Evolutionary conservation across 2,888 invertebrate genomes (phyloP).

Genomic region (Colletes collaris): DNA sequence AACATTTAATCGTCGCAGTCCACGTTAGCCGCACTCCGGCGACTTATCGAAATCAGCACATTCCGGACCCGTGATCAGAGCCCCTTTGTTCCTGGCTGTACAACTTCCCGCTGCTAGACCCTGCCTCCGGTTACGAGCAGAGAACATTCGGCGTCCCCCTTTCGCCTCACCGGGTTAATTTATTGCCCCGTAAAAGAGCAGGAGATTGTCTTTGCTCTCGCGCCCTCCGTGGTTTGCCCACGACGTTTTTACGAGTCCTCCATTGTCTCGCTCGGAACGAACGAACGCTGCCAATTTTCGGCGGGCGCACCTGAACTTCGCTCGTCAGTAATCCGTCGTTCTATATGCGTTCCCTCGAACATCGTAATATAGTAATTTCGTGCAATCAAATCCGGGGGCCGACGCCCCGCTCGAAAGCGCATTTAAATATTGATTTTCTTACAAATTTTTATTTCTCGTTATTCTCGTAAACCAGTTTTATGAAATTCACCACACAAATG

Average conservation of each 20-base stretch:
- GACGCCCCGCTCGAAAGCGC: too few species aligned
- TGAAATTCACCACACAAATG: too few species aligned
- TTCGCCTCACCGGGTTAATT: constrained; percentile 72
- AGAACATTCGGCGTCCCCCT: constrained; percentile 66
- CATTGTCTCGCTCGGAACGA: constrained; percentile 65
- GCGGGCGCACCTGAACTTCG: constrained; percentile 34
- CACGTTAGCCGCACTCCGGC: constrained; percentile 27
- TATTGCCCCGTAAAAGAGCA: constrained; percentile 76
- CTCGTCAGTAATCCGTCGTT: not conserved
- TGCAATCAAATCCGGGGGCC: too few species aligned
- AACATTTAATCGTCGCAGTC: constrained; percentile 37
- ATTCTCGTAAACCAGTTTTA: too few species aligned
- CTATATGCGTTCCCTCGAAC: not conserved
- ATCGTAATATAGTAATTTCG: too few species aligned
- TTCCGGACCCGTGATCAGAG: constrained; percentile 51
- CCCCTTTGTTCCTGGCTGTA: constrained; percentile 64
- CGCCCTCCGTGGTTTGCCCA: constrained; percentile 74
- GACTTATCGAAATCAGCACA: constrained; percentile 56
- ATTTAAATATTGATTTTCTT: too few species aligned
- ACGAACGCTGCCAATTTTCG: constrained; percentile 64
- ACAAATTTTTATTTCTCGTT: too few species aligned
- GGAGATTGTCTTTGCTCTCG: constrained; percentile 73
- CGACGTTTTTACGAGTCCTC: constrained; percentile 76
- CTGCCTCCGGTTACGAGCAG: constrained; percentile 61
- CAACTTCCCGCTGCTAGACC: constrained; percentile 37